These are phyloP conservation scores for Ctena decussata DNA, from an alignment of 2,888 invertebrate species.

Conservation along the genomic window DNA sequence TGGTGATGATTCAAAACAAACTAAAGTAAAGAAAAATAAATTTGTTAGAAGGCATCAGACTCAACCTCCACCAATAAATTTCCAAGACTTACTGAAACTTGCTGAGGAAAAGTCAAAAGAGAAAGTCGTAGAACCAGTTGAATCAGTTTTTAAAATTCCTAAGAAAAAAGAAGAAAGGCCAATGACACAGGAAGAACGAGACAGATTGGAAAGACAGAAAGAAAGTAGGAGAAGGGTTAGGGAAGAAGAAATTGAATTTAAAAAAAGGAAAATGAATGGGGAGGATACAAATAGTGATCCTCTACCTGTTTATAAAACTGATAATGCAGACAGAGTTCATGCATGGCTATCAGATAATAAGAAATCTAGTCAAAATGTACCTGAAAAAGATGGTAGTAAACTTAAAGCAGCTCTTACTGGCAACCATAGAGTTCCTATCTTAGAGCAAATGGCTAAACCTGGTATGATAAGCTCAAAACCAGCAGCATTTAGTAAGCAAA, in stretches of 20 bases:
- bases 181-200: slow-evolving; percentile 78
- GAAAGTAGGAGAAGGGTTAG: slow-evolving; percentile 45
- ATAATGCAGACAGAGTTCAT: not conserved
- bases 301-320: not conserved
- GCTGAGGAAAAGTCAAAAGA: slow-evolving; percentile 73
- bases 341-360: not conserved
- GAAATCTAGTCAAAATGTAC: not conserved
- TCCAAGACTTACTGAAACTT: slow-evolving; percentile 76
- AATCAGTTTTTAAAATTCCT: slow-evolving; percentile 24
- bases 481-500: not conserved
- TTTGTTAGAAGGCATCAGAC: slow-evolving; percentile 38
- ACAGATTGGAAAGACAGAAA: slow-evolving; percentile 63
- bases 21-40: slow-evolving; percentile 44
- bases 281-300: not conserved
- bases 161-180: slow-evolving; percentile 68
- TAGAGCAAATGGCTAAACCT: not conserved
- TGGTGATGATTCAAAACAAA: slow-evolving; percentile 13
- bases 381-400: slow-evolving; percentile 47
- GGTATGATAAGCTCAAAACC: not conserved
- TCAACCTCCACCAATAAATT: slow-evolving; percentile 73
- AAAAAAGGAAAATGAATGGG: not conserved
- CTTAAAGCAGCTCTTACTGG: slow-evolving; percentile 48
- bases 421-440: not conserved
- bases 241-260: slow-evolving; percentile 19
- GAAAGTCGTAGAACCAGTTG: slow-evolving; percentile 56